Conservation (phyloP, 2,888 invertebrate genomes). For the Gonocerus acuteangulatus region DNA sequence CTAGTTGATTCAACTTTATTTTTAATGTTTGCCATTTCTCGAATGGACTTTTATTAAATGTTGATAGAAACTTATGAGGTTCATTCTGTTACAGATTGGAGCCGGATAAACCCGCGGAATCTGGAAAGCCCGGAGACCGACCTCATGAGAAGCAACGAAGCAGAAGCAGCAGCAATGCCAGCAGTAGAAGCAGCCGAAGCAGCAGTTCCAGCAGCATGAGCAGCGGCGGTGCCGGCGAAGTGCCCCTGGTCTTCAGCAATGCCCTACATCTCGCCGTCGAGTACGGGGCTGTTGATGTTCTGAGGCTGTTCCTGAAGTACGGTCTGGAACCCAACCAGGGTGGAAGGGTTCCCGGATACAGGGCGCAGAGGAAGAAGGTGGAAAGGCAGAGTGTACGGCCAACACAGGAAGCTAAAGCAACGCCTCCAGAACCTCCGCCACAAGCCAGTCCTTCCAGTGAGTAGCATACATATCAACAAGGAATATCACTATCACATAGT, state of each 20-base stretch:
- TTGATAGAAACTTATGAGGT: no score
- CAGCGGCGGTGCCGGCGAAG: slow-evolving; percentile 32
- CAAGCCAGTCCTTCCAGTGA: slow-evolving; percentile 29
- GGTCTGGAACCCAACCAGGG: slow-evolving; percentile 52
- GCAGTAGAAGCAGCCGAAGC: slow-evolving; percentile 19
- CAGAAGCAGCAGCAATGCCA: slow-evolving; percentile 5
- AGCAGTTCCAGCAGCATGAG: slow-evolving; percentile 33
- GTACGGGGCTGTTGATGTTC: slow-evolving; percentile 50
- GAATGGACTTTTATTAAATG: no score
- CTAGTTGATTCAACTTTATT: no score
- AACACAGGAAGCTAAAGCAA: not conserved
- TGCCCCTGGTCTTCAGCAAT: slow-evolving; percentile 46
- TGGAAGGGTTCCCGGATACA: slow-evolving; percentile 40
- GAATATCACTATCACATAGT: not conserved
- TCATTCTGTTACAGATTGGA: slow-evolving; percentile 26
- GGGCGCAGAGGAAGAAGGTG: slow-evolving; percentile 36
- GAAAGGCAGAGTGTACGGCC: slow-evolving; percentile 33
- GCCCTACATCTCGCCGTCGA: slow-evolving; percentile 54
- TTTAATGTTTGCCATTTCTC: no score
- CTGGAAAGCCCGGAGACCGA: no score
- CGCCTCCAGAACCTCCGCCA: slow-evolving; percentile 6
- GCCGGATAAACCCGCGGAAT: slow-evolving; percentile 1
- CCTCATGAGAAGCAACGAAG: not conserved
- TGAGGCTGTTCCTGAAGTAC: slow-evolving; percentile 49
- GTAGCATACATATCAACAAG: no score